Conservation (phyloP, 2,113 vertebrate species). For the Rhagologus leucostigma region DNA sequence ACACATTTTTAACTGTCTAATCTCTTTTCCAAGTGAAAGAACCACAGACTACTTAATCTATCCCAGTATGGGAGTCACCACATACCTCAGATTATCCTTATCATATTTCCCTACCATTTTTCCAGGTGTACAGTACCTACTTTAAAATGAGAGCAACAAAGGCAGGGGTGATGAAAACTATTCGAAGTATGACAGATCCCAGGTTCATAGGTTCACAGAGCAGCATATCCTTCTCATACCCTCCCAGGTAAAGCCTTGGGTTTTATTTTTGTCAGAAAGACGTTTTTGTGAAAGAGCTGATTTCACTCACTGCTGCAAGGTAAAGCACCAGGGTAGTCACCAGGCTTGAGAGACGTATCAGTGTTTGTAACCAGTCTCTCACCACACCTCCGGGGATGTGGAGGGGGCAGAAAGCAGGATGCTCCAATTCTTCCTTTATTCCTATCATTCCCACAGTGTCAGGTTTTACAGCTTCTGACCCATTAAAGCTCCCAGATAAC, state of each 20-base stretch:
- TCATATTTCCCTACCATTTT: neutral
- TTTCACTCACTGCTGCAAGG: neutral
- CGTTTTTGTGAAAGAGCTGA: neutral
- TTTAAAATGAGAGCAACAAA: neutral
- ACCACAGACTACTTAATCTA: neutral
- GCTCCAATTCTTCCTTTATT: neutral
- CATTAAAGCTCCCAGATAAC: neutral
- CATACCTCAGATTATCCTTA: neutral
- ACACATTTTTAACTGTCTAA: neutral
- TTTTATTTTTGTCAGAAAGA: neutral
- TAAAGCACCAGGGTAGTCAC: neutral
- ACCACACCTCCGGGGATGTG: rapidly evolving
- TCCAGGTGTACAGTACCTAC: neutral
- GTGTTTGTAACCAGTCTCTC: neutral
- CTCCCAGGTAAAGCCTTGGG: neutral
- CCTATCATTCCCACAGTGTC: neutral
- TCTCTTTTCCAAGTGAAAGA: neutral
- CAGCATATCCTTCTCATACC: neutral
- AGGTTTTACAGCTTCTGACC: neutral
- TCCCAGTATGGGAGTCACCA: neutral
- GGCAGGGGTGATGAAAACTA: neutral
- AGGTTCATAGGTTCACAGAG: neutral
- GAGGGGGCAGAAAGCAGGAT: neutral
- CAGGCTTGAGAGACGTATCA: neutral
- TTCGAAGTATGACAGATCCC: neutral